Conservation (phyloP, 2,888 invertebrate species). For the Syritta pipiens region DNA sequence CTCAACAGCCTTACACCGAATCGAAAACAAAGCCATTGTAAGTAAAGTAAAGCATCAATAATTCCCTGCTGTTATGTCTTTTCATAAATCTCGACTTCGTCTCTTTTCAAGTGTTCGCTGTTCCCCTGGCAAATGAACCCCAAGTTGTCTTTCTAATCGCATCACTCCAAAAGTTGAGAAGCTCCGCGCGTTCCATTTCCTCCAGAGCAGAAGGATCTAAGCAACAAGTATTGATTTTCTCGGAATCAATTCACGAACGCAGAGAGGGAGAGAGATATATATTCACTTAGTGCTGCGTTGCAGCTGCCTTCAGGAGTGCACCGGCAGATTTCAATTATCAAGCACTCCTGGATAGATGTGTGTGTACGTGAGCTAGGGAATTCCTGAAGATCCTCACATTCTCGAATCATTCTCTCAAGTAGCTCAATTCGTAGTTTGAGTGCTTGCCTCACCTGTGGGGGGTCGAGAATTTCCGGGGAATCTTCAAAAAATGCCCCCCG, state of each 20-base stretch:
- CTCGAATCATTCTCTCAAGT: slow-evolving; percentile 34
- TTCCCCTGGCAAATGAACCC: slow-evolving; percentile 15
- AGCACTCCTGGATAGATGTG: slow-evolving; percentile 29
- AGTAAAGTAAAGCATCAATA: too few relatives aligned
- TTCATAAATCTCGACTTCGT: too few relatives aligned
- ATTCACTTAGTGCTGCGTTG: background rate
- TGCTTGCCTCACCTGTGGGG: slow-evolving; percentile 13
- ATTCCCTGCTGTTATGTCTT: too few relatives aligned
- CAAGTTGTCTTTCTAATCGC: slow-evolving; percentile 3
- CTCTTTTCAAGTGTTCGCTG: too few relatives aligned
- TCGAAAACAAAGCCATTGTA: too few relatives aligned
- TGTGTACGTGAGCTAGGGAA: slow-evolving; percentile 40
- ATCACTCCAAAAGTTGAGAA: background rate
- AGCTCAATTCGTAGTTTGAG: slow-evolving; percentile 42
- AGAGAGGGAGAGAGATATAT: background rate
- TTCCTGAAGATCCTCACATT: slow-evolving; percentile 34
- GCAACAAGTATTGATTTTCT: slow-evolving; percentile 45
- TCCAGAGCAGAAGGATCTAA: background rate
- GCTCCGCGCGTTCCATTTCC: background rate
- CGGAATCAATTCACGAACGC: slow-evolving; percentile 51
- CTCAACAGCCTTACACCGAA: too few relatives aligned
- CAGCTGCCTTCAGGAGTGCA: slow-evolving; percentile 25
- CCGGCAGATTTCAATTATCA: slow-evolving; percentile 57
- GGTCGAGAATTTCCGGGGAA: slow-evolving; percentile 18
- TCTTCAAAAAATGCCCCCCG: slow-evolving; percentile 26